Evolutionary conservation across 2,888 invertebrate genomes (phyloP).

Genomic region (Ennomos erosarius): DNA sequence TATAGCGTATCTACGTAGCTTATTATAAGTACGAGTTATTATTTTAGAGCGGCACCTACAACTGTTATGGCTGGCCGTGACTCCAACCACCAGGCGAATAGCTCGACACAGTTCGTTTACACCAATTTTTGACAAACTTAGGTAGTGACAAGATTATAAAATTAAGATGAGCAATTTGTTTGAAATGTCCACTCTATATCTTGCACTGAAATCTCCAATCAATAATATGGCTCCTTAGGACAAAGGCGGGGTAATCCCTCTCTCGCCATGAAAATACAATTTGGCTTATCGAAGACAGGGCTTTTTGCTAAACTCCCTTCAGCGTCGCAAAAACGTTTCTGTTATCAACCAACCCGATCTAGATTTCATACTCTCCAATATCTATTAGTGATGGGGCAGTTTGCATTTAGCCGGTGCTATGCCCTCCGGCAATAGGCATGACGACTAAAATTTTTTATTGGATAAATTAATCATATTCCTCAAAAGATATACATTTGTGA

Average conservation of each 20-base stretch:
- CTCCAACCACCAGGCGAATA: too few relatives aligned
- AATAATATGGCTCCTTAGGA: constrained; percentile 19
- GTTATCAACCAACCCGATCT: constrained; percentile 36
- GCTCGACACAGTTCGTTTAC: too few relatives aligned
- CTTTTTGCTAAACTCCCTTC: constrained; percentile 30
- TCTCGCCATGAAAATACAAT: constrained; percentile 31
- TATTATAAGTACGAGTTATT: too few relatives aligned
- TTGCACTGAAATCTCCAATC: constrained; percentile 14
- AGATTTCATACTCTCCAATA: constrained; percentile 34
- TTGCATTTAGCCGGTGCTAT: background rate
- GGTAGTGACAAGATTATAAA: background rate
- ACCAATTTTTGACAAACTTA: background rate
- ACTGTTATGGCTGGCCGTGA: too few relatives aligned
- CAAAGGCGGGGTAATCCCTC: constrained; percentile 20
- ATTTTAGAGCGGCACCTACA: too few relatives aligned
- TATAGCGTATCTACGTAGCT: too few relatives aligned
- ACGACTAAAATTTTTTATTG: too few relatives aligned
- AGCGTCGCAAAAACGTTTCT: constrained; percentile 34
- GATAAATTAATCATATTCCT: too few relatives aligned
- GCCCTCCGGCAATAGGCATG: too few relatives aligned
- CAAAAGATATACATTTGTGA: too few relatives aligned
- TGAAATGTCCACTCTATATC: constrained; percentile 13
- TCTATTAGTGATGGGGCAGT: constrained; percentile 10
- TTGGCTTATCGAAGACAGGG: constrained; percentile 26
- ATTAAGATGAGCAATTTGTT: background rate